Evolutionary conservation across 2,888 invertebrate species (phyloP), one percentile per base, ranked within the genome.

Genomic region (Phengaris arion): DNA sequence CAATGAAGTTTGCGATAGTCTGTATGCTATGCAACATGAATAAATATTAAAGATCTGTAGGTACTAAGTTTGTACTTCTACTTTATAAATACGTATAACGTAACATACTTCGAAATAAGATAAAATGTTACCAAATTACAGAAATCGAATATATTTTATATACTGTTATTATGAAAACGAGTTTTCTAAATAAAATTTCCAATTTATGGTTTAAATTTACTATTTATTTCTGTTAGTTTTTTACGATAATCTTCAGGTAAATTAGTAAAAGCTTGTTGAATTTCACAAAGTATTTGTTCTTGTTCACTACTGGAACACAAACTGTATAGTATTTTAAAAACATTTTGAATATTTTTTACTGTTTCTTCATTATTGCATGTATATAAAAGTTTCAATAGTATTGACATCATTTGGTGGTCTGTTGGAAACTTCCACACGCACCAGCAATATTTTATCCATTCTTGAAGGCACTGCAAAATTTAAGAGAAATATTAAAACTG

Each of bases 1-100:
- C 93, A 90, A 89, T 76, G 85, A 92, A 81, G 90, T 95, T 51
- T 90, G 91, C 79, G 84, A 89, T 76, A 84, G 82, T 57, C 84
- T 94, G 75, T 77, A 80, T 78, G 83, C 64, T 64, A 64, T 64
- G 64, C 64, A 64, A 64, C 15, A 10, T 9, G 9, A 57, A 46
- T 46, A 46, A 46, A 46, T 46, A 46, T 46, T 46, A 46, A 46
- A 46, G 1, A 46, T 46, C 6, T 46, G 46, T 6, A 46, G 46
- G 22, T 22, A 22, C 22, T 22, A 22, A 22, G 22, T 22, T 22
- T 22, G 22, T 22, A 22, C 22, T 22, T 22, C 22, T 22, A 22
- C 22, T 22, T 22, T 22, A 22, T 22, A 22, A 22, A 22, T 22
- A 22, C 22, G n/a, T n/a, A n/a, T n/a, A n/a, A n/a, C n/a, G 22